Evolutionary conservation across 1,140 invertebrate genomes (phyloP).

Genomic region (Bombus picipes): DNA sequence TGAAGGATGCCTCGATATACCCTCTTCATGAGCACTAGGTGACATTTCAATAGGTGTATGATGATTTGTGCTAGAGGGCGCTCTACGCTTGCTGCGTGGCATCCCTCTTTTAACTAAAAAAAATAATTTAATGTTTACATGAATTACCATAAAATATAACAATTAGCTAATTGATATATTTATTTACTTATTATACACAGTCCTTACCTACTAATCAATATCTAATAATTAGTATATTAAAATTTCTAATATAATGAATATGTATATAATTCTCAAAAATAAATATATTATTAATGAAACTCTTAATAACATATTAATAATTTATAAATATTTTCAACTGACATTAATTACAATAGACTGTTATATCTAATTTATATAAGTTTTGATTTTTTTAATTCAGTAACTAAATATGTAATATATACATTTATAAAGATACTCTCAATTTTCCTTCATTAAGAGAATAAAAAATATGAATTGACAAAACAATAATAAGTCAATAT

Average conservation of each 20-base stretch:
- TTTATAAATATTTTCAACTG: background rate
- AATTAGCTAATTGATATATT: background rate
- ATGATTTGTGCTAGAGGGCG: slow-evolving; percentile 80
- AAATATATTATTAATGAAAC: background rate
- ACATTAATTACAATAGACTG: background rate
- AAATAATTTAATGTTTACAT: slow-evolving; percentile 12
- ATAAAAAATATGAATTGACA: slow-evolving; percentile 7
- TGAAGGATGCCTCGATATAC: slow-evolving; percentile 78
- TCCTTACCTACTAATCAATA: too few species aligned
- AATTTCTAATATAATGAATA: background rate
- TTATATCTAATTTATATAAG: background rate
- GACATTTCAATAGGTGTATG: slow-evolving; percentile 78
- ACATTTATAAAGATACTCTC: background rate
- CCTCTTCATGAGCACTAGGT: slow-evolving; percentile 79
- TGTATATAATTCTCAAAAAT: background rate
- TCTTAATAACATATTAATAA: background rate
- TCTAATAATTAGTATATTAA: background rate
- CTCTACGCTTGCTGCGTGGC: slow-evolving; percentile 82
- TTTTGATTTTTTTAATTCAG: background rate
- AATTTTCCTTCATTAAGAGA: background rate
- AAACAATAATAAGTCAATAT: slow-evolving; percentile 4
- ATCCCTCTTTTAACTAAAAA: slow-evolving; percentile 76
- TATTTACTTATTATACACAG: too few species aligned
- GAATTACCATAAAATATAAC: background rate
- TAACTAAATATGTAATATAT: background rate